Conservation (phyloP, 2,888 invertebrate species). For the Anagyrus pseudococci region DNA sequence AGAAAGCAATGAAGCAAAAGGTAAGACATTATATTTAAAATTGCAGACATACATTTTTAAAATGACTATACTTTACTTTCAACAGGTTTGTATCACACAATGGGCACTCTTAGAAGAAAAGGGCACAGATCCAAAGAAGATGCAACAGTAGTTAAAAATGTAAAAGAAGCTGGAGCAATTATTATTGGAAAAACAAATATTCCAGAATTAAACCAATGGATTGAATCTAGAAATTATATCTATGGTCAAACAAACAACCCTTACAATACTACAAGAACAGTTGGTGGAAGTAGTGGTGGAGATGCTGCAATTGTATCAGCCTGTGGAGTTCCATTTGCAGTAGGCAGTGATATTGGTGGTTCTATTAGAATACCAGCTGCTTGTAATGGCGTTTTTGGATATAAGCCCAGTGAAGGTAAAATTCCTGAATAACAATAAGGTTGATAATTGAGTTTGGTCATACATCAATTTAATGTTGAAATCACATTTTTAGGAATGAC, state of each 20-base stretch:
- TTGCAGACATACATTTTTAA: background rate
- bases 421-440: too few species aligned
- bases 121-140: constrained; percentile 73
- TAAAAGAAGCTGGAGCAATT: constrained; percentile 85
- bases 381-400: constrained; percentile 88
- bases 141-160: constrained; percentile 76
- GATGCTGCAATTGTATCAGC: constrained; percentile 80
- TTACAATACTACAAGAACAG: constrained; percentile 82
- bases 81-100: constrained; percentile 67
- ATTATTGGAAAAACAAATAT: constrained; percentile 90
- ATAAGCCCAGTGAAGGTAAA: constrained; percentile 75
- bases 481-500: constrained; percentile 67
- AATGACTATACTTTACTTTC: constrained; percentile 1
- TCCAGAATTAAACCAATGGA: constrained; percentile 93
- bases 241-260: constrained; percentile 92
- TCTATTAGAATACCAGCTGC: constrained; percentile 92
- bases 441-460: background rate
- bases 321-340: constrained; percentile 81
- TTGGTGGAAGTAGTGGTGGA: constrained; percentile 93
- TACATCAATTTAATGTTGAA: background rate
- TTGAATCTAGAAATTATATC: constrained; percentile 86
- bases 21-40: constrained; percentile 54
- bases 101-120: constrained; percentile 71
- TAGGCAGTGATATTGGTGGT: constrained; percentile 96
- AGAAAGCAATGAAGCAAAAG: constrained; percentile 82